Base-by-base conservation (phyloP, 2,797 vertebrate species). In the Nyctibius grandis region DNA sequence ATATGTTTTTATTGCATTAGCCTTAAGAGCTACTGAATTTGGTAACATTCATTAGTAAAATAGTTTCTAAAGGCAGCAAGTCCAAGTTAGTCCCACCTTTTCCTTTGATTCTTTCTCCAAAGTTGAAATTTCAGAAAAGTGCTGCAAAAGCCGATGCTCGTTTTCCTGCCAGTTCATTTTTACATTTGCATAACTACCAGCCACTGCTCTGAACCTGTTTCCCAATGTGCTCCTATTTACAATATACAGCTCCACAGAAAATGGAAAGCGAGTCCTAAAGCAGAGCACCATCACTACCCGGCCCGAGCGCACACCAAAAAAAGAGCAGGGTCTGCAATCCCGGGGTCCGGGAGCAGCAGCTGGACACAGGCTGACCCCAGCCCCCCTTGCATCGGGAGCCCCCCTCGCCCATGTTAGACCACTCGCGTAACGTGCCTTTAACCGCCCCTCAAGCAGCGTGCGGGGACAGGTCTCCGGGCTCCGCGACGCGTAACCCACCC, bases 191-290 rank as follows among this genome's bases (percentile, higher is more conserved):
- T 15, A 68, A 9, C 6, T 12, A 11, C 7, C 20, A 6, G 8
- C 1, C 36, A 47, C 6, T 0, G 40, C 22, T 0, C 5, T 2
- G 16, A 69, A 50, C 3, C 7, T 19, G 6, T n/a, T 14, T 23
- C 48, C 20, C 38, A 70, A 44, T 3, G 56, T 0, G 4, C 28
- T 29, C 38, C 18, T 38, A 25, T 7, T 23, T 31, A 5, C 22
- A 50, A 28, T 4, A 26, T 0, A 9, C 17, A 16, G 33, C 25
- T 68, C 23, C 50, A 26, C 5, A 15, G 4, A 17, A 50, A 68
- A 36, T 9, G 2, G 19, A 19, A 38, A 11, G 3, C 0, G 8
- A 63, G 7, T 9, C 10, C 51, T 16, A 5, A 18, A 28, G 0
- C 5, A 10, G 10, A 31, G 19, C 7, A 10, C 7, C 50, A 13